phyloP scores from a whole-genome alignment of 2,888 invertebrate species.

The Limnephilus rhombicus region DNA sequence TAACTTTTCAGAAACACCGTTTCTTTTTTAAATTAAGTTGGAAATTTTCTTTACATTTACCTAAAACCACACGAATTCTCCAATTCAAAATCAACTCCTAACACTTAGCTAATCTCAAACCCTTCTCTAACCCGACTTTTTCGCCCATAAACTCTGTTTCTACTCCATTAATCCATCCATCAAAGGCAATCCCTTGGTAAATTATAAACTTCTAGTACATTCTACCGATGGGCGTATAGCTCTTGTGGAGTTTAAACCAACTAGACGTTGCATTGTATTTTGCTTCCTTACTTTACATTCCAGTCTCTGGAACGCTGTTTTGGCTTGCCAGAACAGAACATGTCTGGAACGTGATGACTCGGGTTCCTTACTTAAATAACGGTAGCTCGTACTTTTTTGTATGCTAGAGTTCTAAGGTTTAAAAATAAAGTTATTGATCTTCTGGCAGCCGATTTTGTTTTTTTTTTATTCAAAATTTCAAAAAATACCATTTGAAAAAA shows the following conservation, averaged over 20 bases:
- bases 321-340: not conserved
- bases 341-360: not conserved
- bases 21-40: not conserved
- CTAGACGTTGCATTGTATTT: not conserved
- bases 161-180: constrained; percentile 1
- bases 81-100: not conserved
- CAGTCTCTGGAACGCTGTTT: not conserved
- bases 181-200: not conserved
- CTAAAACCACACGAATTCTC: not conserved
- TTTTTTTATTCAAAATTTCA: too few species aligned
- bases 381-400: too few species aligned
- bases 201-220: not conserved
- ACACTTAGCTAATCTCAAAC: not conserved
- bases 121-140: not conserved
- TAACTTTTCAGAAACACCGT: not conserved
- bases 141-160: not conserved
- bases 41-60: not conserved
- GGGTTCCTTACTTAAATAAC: not conserved
- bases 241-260: not conserved
- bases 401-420: too few species aligned
- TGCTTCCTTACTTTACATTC: not conserved
- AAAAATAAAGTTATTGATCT: too few species aligned
- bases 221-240: not conserved
- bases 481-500: too few species aligned
- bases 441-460: too few species aligned